Evolutionary conservation across 2,797 vertebrate species (phyloP).

Genomic region (Bovichtus variegatus): DNA sequence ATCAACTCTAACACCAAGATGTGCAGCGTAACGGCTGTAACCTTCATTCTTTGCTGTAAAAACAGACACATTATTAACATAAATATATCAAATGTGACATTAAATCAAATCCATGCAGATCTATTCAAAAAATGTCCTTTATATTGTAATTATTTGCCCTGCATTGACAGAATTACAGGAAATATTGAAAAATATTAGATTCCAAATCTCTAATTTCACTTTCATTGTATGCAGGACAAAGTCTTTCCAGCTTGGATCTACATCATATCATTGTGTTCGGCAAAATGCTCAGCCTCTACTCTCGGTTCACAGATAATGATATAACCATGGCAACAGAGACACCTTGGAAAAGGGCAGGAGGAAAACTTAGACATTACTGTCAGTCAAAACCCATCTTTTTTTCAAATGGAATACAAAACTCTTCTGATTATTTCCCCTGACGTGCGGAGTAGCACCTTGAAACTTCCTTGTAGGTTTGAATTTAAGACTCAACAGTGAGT

Average conservation of each 20-base stretch:
- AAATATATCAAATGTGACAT: not conserved
- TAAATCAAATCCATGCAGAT: not conserved
- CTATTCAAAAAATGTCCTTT: constrained; percentile 10
- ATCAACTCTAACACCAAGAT: constrained; percentile 15
- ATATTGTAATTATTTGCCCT: constrained; percentile 27
- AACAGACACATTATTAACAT: not conserved
- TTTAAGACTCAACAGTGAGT: not conserved
- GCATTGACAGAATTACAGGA: constrained; percentile 27
- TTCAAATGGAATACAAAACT: constrained; percentile 51
- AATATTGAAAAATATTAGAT: constrained; percentile 16
- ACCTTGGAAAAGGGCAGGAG: constrained; percentile 62
- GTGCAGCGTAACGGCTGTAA: not conserved
- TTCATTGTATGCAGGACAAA: constrained; percentile 36
- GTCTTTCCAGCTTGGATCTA: constrained; percentile 45
- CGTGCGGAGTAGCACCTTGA: constrained; percentile 43
- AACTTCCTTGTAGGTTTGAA: constrained; percentile 22
- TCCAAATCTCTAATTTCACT: constrained; percentile 21
- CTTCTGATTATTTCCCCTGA: constrained; percentile 47
- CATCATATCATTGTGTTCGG: constrained; percentile 58
- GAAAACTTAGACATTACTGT: constrained; percentile 65
- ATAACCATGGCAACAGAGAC: constrained; percentile 83
- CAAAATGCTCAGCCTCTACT: constrained; percentile 70
- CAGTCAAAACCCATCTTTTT: constrained; percentile 57
- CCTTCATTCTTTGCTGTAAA: constrained; percentile 16
- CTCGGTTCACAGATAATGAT: constrained; percentile 72